These are phyloP conservation scores for Nasonia vitripennis DNA, from an alignment of 1,140 invertebrate species.

Conservation along the genomic window DNA sequence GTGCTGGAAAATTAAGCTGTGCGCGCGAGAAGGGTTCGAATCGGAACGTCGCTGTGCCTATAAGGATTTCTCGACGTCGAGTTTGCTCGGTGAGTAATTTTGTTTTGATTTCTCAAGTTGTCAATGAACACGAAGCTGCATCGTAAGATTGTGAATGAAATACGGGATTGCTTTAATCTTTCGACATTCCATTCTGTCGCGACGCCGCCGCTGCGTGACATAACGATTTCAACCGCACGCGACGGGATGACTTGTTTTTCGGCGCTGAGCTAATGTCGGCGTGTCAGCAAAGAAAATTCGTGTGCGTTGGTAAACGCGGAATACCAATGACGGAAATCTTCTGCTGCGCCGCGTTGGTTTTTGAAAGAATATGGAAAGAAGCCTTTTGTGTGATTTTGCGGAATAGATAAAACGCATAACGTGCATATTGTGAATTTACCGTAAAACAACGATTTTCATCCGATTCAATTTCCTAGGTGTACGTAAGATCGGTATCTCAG, in stretches of 20 bases:
- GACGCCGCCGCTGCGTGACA: background rate
- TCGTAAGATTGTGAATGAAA: background rate
- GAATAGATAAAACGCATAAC: too few relatives aligned
- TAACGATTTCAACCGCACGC: background rate
- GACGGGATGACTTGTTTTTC: background rate
- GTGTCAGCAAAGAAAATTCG: background rate
- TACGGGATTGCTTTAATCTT: background rate
- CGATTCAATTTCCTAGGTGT: background rate
- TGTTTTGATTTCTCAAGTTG: slow-evolving; percentile 4
- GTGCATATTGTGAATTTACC: too few relatives aligned
- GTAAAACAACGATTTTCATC: background rate
- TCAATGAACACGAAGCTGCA: background rate
- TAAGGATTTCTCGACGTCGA: too few relatives aligned
- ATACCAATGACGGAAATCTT: background rate
- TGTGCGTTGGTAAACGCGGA: background rate
- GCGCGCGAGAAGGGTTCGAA: background rate
- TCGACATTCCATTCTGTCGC: background rate
- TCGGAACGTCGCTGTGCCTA: background rate
- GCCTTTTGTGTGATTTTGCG: too few relatives aligned
- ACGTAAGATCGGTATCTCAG: background rate
- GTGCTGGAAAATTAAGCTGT: too few relatives aligned
- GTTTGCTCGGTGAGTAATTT: background rate
- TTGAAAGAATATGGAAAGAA: background rate
- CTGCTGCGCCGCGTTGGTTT: background rate
- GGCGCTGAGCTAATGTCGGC: background rate